Evolutionary conservation across 2,113 vertebrate species (phyloP), one percentile per base, ranked within the genome.

Genomic region (Hippocampus mohnikei): DNA sequence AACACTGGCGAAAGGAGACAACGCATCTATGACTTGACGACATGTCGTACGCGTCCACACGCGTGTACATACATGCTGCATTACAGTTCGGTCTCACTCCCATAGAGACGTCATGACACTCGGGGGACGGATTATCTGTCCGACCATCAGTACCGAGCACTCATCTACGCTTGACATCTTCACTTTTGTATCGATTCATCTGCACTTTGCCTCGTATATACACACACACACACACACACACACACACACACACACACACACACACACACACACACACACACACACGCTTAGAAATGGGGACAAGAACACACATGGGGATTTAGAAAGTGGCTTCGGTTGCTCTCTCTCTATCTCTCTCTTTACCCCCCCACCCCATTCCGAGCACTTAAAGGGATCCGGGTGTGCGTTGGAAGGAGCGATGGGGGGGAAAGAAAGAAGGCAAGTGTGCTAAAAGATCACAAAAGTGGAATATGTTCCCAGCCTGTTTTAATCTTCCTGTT

Each of bases 241-340:
- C 3, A 33, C 29, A 33, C 29, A 5, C 29, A 88, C 76, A 83
- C 80, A 75, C 3, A 9, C 59, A 5, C n/a, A 23, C 55, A 58
- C 77, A 62, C 73, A 70, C 59, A 64, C 46, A 59, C 33, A 58
- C 42, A 23, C 42, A 59, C 2, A 13, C 56, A 77, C 59, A 42
- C 56, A 71, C 16, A 66, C 76, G 78, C 73, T 87, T 85, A 76
- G 67, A 83, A 82, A 81, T 70, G 73, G 80, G 82, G 79, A 88
- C 78, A 83, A 83, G 78, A 76, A 71, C 77, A 81, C 83, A 85
- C 81, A 79, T 62, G 72, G 84, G 84, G 80, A 79, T 85, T 88
- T 82, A 64, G 64, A 80, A 80, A 88, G 88, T 78, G 76, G 78
- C 79, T 88, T 81, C 80, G 83, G 85, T 82, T 78, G 83, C 84